phyloP scores from a whole-genome alignment of 92 coral and sea anemone species.

The Epizoanthus scotinus region DNA sequence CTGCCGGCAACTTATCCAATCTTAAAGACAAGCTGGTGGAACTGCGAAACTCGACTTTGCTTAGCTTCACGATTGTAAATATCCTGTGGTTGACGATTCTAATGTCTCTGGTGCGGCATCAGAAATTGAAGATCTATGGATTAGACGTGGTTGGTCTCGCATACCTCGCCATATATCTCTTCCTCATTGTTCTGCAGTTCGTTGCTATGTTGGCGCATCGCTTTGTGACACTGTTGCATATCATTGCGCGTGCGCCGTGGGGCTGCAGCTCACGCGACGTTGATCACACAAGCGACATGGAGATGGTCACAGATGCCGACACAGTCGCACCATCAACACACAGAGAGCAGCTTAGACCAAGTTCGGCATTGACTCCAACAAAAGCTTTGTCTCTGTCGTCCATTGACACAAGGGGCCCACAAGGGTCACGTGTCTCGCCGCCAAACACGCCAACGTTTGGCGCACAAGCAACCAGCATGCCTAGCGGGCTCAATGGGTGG shows the following conservation, averaged over 20 bases:
- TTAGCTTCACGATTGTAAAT: constrained; percentile 61
- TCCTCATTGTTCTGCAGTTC: constrained; percentile 59
- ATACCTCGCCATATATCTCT: constrained; percentile 60
- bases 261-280: constrained; percentile 4
- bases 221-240: constrained; percentile 54
- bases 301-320: neutral
- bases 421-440: too few relatives aligned
- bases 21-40: constrained; percentile 45
- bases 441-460: too few relatives aligned
- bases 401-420: too few relatives aligned
- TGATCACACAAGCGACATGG: neutral
- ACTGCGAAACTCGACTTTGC: constrained; percentile 57
- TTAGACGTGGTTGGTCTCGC: constrained; percentile 62
- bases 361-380: too few relatives aligned
- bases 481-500: too few relatives aligned
- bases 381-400: too few relatives aligned
- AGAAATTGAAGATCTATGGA: constrained; percentile 55
- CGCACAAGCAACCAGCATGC: too few relatives aligned
- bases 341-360: too few relatives aligned
- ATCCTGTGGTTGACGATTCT: constrained; percentile 68
- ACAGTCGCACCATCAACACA: too few relatives aligned
- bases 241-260: constrained; percentile 73
- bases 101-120: constrained; percentile 42
- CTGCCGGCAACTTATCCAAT: constrained; percentile 51
- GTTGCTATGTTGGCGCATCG: constrained; percentile 71